These are phyloP conservation scores for Clitarchus hookeri DNA, from an alignment of 2,888 invertebrate genomes.

Conservation along the genomic window DNA sequence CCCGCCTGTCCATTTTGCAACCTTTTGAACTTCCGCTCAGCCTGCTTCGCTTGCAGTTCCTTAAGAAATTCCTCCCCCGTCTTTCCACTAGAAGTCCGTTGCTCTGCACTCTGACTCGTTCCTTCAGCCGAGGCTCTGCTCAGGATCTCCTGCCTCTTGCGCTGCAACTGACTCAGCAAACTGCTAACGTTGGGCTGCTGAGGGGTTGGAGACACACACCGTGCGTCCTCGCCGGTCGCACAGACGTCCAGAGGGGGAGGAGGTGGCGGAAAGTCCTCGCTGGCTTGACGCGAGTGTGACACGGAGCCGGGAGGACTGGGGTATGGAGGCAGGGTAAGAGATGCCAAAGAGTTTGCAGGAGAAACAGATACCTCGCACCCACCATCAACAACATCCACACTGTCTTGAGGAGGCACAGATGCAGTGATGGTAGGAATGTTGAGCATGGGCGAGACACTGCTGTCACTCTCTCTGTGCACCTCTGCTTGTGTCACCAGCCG, in stretches of 20 bases:
- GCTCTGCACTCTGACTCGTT: constrained; percentile 42
- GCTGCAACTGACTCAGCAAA: constrained; percentile 67
- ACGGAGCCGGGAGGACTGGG: constrained; percentile 77
- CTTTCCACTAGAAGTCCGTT: constrained; percentile 37
- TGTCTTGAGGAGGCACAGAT: not conserved
- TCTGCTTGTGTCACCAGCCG: constrained; percentile 83
- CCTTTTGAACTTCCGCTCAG: constrained; percentile 63
- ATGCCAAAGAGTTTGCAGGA: not conserved
- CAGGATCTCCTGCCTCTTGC: constrained; percentile 63
- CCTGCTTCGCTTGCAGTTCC: constrained; percentile 81
- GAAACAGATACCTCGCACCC: not conserved
- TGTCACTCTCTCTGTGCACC: constrained; percentile 76
- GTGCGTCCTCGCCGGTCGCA: constrained; percentile 31
- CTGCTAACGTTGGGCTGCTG: constrained; percentile 52
- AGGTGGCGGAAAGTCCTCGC: constrained; percentile 90
- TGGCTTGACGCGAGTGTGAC: constrained; percentile 81
- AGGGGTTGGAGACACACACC: constrained; percentile 39
- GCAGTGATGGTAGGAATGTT: not conserved
- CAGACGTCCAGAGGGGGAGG: constrained; percentile 56
- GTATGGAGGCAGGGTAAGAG: constrained; percentile 74
- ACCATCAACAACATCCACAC: not conserved
- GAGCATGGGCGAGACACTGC: constrained; percentile 35
- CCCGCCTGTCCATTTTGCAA: constrained; percentile 51
- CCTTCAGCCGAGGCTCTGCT: constrained; percentile 48
- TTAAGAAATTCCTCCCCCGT: constrained; percentile 71